Evolutionary conservation across 1,140 invertebrate species (phyloP), one percentile per base, ranked within the genome.

Genomic region (Bombyx mori): DNA sequence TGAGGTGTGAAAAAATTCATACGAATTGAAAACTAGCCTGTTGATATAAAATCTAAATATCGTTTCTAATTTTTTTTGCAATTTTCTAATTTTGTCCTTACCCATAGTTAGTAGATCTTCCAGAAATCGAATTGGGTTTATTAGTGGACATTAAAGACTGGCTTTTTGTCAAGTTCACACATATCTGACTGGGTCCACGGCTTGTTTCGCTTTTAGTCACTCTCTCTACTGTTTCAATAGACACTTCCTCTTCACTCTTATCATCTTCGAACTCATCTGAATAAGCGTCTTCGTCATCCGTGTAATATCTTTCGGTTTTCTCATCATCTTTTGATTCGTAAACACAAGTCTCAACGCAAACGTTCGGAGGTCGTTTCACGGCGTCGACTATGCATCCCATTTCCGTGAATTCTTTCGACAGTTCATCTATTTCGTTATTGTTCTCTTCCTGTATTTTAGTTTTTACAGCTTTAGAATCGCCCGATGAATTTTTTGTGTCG

Each of bases 221-320:
- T 8, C 63, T 61, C 3, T 50, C 56, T 58, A 62, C 50, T 0
- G 53, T 58, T 56, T 62, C 52, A 47, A 61, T 62, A 4, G 64
- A 65, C 42, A 67, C 56, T 12, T 54, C 55, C 52, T 71, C 61
- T 35, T 81, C 83, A 66, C 77, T 82, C 10, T 72, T 71, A 50
- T 84, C 82, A 8, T 88, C 84, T 63, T 88, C 87, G 69, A 88
- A 88, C 54, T 88, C 83, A 66, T 88, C 87, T 9, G 83, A 86
- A 62, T 84, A 86, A 44, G 74, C 77, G 42, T 78, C 74, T 8
- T 85, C 79, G 12, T 82, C 74, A 52, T 68, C 65, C 52, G 63
- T 48, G 22, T 35, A 43, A 42, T 54, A 46, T 3, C 7, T 44
- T 45, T 72, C 63, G 18, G 63, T 57, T 53, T 75, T 66, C 18